Conservation (phyloP, 2,888 invertebrate species). For the Brenthis ino region DNA sequence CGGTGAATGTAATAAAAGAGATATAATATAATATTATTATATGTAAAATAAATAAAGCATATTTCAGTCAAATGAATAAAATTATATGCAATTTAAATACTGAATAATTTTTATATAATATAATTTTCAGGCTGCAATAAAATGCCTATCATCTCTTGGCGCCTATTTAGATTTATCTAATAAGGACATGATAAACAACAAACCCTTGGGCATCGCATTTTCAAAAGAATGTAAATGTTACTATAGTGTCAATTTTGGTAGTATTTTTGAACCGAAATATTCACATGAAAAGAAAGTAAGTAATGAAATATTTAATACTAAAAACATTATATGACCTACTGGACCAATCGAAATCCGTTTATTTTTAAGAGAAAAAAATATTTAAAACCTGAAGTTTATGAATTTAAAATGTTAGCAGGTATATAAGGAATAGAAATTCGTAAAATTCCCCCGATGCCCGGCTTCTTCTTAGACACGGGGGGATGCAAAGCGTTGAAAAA, state of each 20-base stretch:
- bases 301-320: background rate
- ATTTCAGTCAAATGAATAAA: background rate
- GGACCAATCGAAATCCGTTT: no score
- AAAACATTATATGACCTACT: background rate
- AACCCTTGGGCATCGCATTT: background rate
- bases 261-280: constrained; percentile 1
- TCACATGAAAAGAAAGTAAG: constrained; percentile 3
- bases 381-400: no score
- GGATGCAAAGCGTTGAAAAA: no score
- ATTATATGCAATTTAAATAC: background rate
- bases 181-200: background rate
- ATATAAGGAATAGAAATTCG: no score
- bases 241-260: background rate
- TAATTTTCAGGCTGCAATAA: constrained; percentile 11
- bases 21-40: background rate
- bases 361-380: no score
- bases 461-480: no score
- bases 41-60: background rate
- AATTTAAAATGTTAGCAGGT: no score
- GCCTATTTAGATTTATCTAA: constrained; percentile 1
- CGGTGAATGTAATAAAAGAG: background rate
- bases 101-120: background rate
- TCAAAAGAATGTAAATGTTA: background rate
- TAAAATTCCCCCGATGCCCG: no score
- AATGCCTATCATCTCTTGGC: background rate